A percentile compares a stretch with the other conserved stretches of the same genome.
phyloP scores from a whole-genome alignment of 2,888 invertebrate species.

The Fragum whitleyi region DNA sequence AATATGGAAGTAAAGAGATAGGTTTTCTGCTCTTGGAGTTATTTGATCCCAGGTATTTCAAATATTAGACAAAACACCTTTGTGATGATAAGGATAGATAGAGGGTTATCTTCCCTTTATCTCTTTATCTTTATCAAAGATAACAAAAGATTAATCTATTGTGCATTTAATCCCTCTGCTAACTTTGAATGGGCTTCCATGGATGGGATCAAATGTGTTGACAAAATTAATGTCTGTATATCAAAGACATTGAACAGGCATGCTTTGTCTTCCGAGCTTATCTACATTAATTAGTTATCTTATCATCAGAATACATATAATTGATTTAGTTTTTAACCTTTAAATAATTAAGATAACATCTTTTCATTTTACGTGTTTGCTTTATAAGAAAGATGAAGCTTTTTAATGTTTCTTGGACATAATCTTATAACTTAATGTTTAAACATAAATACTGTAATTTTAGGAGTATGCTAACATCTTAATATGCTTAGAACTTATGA shows the following conservation, averaged over 20 bases:
- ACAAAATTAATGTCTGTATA: slow-evolving; percentile 42
- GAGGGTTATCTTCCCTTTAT: slow-evolving; percentile 20
- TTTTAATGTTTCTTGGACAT: too few species aligned
- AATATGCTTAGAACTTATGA: too few species aligned
- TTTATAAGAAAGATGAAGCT: too few species aligned
- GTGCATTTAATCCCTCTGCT: slow-evolving; percentile 34
- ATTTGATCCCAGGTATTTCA: slow-evolving; percentile 32
- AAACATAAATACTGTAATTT: too few species aligned
- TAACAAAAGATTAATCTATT: slow-evolving; percentile 35
- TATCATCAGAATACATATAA: too few species aligned
- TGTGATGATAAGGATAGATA: slow-evolving; percentile 28
- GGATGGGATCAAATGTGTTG: slow-evolving; percentile 60
- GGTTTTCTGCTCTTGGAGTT: slow-evolving; percentile 23
- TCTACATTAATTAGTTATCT: slow-evolving; percentile 61
- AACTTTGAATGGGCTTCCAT: slow-evolving; percentile 40
- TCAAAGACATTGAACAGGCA: slow-evolving; percentile 32
- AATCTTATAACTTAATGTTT: too few species aligned
- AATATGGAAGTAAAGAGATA: slow-evolving; percentile 26
- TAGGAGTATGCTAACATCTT: too few species aligned
- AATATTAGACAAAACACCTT: slow-evolving; percentile 39
- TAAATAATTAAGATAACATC: too few species aligned
- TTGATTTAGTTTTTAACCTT: too few species aligned
- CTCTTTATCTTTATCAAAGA: slow-evolving; percentile 50
- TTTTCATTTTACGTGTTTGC: too few species aligned
- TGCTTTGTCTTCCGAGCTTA: slow-evolving; percentile 44